These are phyloP conservation scores for Chrysomela aeneicollis DNA, from an alignment of 2,888 invertebrate species.

Conservation along the genomic window DNA sequence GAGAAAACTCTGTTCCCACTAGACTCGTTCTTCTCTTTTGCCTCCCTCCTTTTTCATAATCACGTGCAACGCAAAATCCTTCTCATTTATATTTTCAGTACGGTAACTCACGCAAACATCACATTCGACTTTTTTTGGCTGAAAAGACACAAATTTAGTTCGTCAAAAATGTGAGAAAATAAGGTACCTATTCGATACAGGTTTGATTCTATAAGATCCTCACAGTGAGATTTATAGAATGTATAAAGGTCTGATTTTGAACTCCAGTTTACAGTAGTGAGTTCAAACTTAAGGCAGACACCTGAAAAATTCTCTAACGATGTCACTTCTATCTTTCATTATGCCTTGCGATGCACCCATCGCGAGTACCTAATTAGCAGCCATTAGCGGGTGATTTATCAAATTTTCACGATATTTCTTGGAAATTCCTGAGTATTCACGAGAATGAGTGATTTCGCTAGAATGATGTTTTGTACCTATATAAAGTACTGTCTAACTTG, in stretches of 20 bases:
- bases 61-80: neutral
- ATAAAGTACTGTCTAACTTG: no score
- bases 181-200: constrained; percentile 5
- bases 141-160: neutral
- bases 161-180: neutral
- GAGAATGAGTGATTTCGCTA: no score
- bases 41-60: constrained; percentile 1
- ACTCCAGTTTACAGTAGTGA: constrained; percentile 14
- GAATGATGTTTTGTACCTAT: no score
- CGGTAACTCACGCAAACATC: constrained; percentile 7
- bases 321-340: neutral
- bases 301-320: neutral
- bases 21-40: neutral
- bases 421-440: no score
- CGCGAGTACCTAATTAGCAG: no score
- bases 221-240: constrained; percentile 3
- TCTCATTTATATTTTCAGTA: neutral
- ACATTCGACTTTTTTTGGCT: constrained; percentile 11
- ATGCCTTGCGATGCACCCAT: constrained; percentile 6
- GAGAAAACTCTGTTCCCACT: neutral
- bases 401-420: no score
- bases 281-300: neutral
- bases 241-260: constrained; percentile 3
- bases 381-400: no score
- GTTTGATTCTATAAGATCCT: neutral